Percentiles rank a stretch among this genome's conserved stretches.
Conservation (phyloP, 2,113 vertebrate genomes). For the Prunella himalayana region DNA sequence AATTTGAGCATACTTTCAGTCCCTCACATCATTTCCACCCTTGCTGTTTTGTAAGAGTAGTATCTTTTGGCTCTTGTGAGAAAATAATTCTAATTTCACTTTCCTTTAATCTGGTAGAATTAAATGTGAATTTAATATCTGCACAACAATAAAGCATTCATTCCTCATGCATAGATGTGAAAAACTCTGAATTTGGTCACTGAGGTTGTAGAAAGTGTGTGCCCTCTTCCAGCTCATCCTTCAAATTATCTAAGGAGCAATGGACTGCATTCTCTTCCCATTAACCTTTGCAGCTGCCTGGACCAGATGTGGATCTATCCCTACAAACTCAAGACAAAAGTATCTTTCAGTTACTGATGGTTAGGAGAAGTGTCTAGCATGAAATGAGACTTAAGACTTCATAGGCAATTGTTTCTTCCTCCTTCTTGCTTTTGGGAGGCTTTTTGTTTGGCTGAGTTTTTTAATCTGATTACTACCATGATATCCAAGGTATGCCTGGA, state of each 20-base stretch:
- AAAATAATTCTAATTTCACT: not conserved
- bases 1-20: not conserved
- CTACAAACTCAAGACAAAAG: not conserved
- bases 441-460: not conserved
- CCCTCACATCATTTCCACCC: not conserved
- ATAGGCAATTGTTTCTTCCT: not conserved
- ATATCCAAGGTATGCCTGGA: not conserved
- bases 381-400: not conserved
- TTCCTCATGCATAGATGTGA: not conserved
- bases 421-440: accelerated
- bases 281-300: not conserved
- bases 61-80: not conserved
- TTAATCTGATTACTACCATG: not conserved
- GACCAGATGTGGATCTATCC: not conserved
- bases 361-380: not conserved
- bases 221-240: not conserved
- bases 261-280: not conserved
- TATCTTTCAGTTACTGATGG: not conserved
- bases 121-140: not conserved
- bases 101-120: not conserved
- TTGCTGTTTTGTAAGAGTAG: not conserved
- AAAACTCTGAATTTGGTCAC: not conserved
- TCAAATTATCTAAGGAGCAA: not conserved
- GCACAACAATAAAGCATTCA: not conserved
- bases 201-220: not conserved